Conservation (phyloP, 2,888 invertebrate genomes). For the Drosophila conformis region DNA sequence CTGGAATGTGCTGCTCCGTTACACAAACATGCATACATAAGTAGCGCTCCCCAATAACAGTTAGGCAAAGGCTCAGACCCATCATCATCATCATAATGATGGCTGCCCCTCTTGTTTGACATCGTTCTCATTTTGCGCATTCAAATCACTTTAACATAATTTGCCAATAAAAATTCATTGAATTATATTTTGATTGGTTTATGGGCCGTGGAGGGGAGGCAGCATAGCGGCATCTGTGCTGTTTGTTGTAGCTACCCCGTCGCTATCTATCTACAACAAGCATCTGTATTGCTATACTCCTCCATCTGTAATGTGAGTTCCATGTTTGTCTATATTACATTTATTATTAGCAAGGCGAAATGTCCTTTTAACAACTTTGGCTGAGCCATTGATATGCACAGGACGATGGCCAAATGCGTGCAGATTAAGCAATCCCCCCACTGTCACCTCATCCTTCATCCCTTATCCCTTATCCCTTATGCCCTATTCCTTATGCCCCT, state of each 20-base stretch:
- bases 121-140: slow-evolving; percentile 50
- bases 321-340: slow-evolving; percentile 57
- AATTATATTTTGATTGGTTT: slow-evolving; percentile 78
- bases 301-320: slow-evolving; percentile 36
- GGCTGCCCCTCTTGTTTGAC: slow-evolving; percentile 25
- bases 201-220: slow-evolving; percentile 34
- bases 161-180: slow-evolving; percentile 77
- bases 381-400: slow-evolving; percentile 64
- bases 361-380: slow-evolving; percentile 63
- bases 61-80: not conserved
- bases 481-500: not conserved
- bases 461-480: slow-evolving; percentile 9
- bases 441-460: not conserved
- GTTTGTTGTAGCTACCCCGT: not conserved
- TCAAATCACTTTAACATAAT: slow-evolving; percentile 78
- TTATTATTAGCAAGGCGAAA: slow-evolving; percentile 62
- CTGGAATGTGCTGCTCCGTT: slow-evolving; percentile 3
- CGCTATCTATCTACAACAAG: slow-evolving; percentile 1
- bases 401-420: slow-evolving; percentile 41
- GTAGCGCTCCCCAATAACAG: not conserved
- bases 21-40: not conserved
- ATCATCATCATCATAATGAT: slow-evolving; percentile 33
- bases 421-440: slow-evolving; percentile 54
- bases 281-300: slow-evolving; percentile 2
- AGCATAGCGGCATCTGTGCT: slow-evolving; percentile 6